A percentile compares a stretch with the other conserved stretches of the same genome.
These are phyloP conservation scores for Axea sp. DNA, from an alignment of 2,888 invertebrate species.

Conservation along the genomic window DNA sequence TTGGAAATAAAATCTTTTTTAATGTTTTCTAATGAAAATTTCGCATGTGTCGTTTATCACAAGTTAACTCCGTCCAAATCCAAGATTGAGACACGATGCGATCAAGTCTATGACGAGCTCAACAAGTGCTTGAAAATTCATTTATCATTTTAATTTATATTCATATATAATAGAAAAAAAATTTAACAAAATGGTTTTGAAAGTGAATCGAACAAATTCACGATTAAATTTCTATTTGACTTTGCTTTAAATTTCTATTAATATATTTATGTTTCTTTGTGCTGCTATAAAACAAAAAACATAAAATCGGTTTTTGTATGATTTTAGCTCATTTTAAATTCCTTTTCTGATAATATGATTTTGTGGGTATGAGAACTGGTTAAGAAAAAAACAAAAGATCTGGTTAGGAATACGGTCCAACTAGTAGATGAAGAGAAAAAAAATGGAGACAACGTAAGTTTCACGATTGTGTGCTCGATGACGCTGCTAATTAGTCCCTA, in stretches of 20 bases:
- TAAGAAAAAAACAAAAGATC: slow-evolving; percentile 6
- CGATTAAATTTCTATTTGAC: background rate
- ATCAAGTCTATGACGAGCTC: background rate
- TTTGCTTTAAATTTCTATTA: slow-evolving; percentile 5
- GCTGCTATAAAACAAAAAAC: slow-evolving; percentile 36
- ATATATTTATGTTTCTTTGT: slow-evolving; percentile 30
- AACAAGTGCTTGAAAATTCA: too few relatives aligned
- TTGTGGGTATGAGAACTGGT: too few relatives aligned
- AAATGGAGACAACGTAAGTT: too few relatives aligned
- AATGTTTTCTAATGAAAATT: slow-evolving; percentile 71
- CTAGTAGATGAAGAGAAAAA: background rate
- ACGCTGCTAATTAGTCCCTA: slow-evolving; percentile 42
- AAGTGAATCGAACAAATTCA: slow-evolving; percentile 10
- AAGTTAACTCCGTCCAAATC: slow-evolving; percentile 16
- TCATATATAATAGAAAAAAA: too few relatives aligned
- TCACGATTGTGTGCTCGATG: slow-evolving; percentile 27
- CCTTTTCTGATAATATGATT: slow-evolving; percentile 24
- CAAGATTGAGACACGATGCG: slow-evolving; percentile 42
- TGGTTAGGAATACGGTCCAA: slow-evolving; percentile 3
- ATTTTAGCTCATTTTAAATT: slow-evolving; percentile 33
- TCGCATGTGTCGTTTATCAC: slow-evolving; percentile 38
- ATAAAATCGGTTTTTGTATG: slow-evolving; percentile 9
- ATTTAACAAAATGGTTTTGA: too few relatives aligned
- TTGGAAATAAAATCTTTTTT: slow-evolving; percentile 74
- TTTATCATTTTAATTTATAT: too few relatives aligned